Conservation (phyloP, 1,140 invertebrate species). For the Stegodyphus dumicola region DNA sequence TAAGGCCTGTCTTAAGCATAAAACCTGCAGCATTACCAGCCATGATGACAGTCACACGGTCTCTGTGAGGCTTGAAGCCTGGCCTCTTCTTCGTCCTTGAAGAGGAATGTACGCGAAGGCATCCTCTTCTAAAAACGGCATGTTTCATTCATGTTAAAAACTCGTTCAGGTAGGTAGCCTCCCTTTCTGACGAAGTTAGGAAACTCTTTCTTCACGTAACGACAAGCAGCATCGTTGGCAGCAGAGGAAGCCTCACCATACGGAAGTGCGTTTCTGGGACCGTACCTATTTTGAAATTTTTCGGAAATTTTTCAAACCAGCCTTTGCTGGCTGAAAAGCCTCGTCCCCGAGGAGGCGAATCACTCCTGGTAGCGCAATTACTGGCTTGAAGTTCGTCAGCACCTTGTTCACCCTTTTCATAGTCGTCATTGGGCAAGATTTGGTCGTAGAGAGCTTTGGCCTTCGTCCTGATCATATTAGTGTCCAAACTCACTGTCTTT, state of each 20-base stretch:
- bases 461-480: too few species aligned
- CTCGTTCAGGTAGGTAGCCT: constrained; percentile 39
- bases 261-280: not conserved
- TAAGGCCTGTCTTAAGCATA: constrained; percentile 2
- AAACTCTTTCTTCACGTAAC: not conserved
- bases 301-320: too few species aligned
- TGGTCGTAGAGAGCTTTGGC: too few species aligned
- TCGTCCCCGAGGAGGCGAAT: too few species aligned
- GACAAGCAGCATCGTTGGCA: not conserved
- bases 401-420: too few species aligned
- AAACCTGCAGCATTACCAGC: constrained; percentile 59
- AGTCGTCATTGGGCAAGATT: too few species aligned
- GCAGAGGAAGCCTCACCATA: not conserved
- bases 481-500: too few species aligned
- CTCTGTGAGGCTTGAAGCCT: constrained; percentile 62
- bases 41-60: constrained; percentile 62
- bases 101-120: constrained; percentile 60
- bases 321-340: not conserved
- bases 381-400: too few species aligned
- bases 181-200: constrained; percentile 46
- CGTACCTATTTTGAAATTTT: not conserved
- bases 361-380: too few species aligned
- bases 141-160: constrained; percentile 64
- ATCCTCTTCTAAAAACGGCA: constrained; percentile 64
- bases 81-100: constrained; percentile 52